phyloP scores from a whole-genome alignment of 2,797 vertebrate species.

The Premnoplex brunnescens region DNA sequence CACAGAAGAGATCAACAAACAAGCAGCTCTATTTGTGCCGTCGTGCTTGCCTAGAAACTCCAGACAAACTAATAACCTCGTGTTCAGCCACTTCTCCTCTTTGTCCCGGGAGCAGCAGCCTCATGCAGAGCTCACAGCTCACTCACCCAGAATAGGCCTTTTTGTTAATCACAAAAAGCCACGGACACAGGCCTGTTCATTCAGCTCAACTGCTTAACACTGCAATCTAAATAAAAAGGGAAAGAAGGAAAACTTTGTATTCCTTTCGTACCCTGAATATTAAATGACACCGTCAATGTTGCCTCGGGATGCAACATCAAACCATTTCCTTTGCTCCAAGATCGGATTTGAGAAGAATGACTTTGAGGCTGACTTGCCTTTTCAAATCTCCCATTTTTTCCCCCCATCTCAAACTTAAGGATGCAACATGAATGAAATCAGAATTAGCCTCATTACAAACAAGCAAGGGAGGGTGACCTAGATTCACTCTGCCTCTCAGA shows the following conservation, averaged over 20 bases:
- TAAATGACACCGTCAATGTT: neutral
- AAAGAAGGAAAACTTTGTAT: conserved; percentile 19
- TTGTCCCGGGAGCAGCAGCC: neutral
- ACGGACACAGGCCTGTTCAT: neutral
- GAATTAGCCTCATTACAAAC: neutral
- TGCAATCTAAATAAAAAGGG: neutral
- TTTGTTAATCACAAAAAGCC: neutral
- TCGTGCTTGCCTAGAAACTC: neutral
- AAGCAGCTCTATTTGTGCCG: neutral
- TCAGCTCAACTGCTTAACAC: neutral
- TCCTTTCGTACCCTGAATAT: neutral
- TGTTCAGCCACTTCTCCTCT: conserved; percentile 11
- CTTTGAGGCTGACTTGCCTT: neutral
- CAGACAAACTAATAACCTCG: neutral
- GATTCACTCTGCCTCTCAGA: conserved; percentile 7
- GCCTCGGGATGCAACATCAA: neutral
- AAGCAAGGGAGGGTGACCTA: conserved; percentile 11
- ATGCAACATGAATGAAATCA: conserved; percentile 19
- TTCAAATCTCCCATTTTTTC: neutral
- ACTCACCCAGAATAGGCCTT: neutral
- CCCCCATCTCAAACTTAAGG: neutral
- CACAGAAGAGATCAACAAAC: neutral
- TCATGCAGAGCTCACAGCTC: neutral
- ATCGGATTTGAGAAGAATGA: neutral
- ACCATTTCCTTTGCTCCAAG: neutral